Percentiles rank a stretch among this genome's conserved stretches.
These are phyloP conservation scores for Cosmia pyralina DNA, from an alignment of 2,888 invertebrate genomes.

Conservation along the genomic window DNA sequence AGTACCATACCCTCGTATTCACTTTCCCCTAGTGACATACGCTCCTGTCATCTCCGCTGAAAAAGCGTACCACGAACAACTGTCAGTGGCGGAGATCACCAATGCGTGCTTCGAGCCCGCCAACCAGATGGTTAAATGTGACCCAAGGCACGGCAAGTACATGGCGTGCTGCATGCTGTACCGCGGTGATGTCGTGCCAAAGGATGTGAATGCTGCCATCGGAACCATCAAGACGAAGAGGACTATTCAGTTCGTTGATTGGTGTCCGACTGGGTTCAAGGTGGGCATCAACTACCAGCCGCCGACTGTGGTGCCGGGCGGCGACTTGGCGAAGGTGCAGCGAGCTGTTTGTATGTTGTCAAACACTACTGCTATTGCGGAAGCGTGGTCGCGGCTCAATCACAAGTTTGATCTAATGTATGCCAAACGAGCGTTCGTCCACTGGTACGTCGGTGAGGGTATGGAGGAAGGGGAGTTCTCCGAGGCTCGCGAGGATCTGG, in stretches of 20 bases:
- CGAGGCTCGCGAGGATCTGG: conserved; percentile 91
- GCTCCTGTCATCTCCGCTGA: conserved; percentile 98
- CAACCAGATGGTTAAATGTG: conserved; percentile 98
- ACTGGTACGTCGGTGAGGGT: conserved; percentile 97
- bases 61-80: conserved; percentile 97
- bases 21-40: conserved; percentile 97
- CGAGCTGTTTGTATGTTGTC: conserved; percentile 99
- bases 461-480: conserved; percentile 97
- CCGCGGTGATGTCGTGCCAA: conserved; percentile 98
- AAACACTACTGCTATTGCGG: conserved; percentile 99
- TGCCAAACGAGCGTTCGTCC: conserved; percentile 98
- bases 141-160: conserved; percentile 97
- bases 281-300: conserved; percentile 96
- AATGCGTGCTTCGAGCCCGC: conserved; percentile 98
- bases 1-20: conserved; percentile 98
- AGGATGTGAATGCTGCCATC: conserved; percentile 98
- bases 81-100: conserved; percentile 97
- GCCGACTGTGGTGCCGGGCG: conserved; percentile 97
- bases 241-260: conserved; percentile 97
- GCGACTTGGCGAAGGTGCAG: conserved; percentile 97
- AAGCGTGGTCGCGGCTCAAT: conserved; percentile 98
- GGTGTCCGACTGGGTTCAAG: conserved; percentile 95
- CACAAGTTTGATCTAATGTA: conserved; percentile 99
- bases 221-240: conserved; percentile 98
- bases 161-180: conserved; percentile 99